These are phyloP conservation scores for Salarias fasciatus DNA, from an alignment of 2,797 vertebrate genomes.

Conservation along the genomic window DNA sequence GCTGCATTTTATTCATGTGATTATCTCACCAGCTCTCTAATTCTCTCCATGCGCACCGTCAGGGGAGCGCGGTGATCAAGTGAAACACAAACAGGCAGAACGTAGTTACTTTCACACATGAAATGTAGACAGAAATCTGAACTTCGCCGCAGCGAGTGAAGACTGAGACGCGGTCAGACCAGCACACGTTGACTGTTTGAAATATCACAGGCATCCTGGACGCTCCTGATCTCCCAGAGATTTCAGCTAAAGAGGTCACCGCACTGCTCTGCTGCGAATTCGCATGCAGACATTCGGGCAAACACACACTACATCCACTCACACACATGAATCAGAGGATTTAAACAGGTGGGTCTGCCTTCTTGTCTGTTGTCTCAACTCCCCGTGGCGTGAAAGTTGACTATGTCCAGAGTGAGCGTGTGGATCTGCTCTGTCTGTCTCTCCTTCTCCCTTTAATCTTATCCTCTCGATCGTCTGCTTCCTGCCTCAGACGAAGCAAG, in stretches of 20 bases:
- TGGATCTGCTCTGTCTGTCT: slow-evolving; percentile 26
- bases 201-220: too few species aligned
- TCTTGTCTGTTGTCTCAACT: slow-evolving; percentile 32
- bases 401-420: slow-evolving; percentile 51
- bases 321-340: slow-evolving; percentile 41
- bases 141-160: slow-evolving; percentile 17
- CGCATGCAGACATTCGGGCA: slow-evolving; percentile 2
- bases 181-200: slow-evolving; percentile 7
- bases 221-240: slow-evolving; percentile 15
- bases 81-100: slow-evolving; percentile 54
- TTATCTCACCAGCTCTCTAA: slow-evolving; percentile 70
- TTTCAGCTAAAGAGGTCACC: slow-evolving; percentile 52
- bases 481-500: slow-evolving; percentile 15
- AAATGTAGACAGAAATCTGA: slow-evolving; percentile 27
- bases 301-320: not conserved
- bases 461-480: slow-evolving; percentile 41
- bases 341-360: slow-evolving; percentile 61
- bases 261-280: slow-evolving; percentile 60
- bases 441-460: slow-evolving; percentile 18
- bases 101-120: slow-evolving; percentile 19
- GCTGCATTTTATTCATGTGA: slow-evolving; percentile 81
- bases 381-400: slow-evolving; percentile 30
- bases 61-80: slow-evolving; percentile 48
- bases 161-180: slow-evolving; percentile 36
- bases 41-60: slow-evolving; percentile 67